Evolutionary conservation across 2,797 vertebrate genomes (phyloP), one percentile per base, ranked within the genome.

Genomic region (Ara ararauna): DNA sequence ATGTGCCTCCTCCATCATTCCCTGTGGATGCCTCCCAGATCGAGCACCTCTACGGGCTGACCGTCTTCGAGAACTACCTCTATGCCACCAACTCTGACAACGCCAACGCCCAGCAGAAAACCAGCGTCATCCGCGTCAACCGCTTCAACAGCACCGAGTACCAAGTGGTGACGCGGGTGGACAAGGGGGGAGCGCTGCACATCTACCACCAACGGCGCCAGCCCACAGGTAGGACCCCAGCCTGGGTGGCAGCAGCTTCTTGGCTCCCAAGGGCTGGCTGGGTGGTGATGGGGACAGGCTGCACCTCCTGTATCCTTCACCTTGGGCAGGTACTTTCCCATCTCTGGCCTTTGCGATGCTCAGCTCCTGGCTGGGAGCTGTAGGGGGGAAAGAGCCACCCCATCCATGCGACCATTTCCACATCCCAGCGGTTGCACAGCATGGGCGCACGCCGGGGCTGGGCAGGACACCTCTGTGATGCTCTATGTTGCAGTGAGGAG

Each of bases 31-130:
- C 85, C 73, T 80, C 90, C 67, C 96, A 99, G 99, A 99, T 99
- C 3, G 99, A 99, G 29, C 99, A 99, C 87, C 98, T 99, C 44
- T 99, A 99, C 0, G 99, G 99, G 29, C 98, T 99, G 91, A 99
- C 99, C 0, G 99, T 99, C 27, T 99, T 99, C 5, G 99, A 99
- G 98, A 99, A 99, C 93, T 99, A 99, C 93, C 98, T 99, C 71
- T 99, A 99, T 1, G 99, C 99, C 91, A 99, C 99, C 97, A 99
- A 99, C 97, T 99, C 99, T 0, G 99, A 99, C 93, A 99, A 99
- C 5, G 99, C 99, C 96, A 99, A 99, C 30, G 98, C 99, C 44
- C 99, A 99, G 97, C 99, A 99, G 97, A 99, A 99, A 97, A 99
- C 99, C 15, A 99, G 99, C 0, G 99, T 99, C 95, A 99, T 99